Evolutionary conservation across 2,113 vertebrate genomes (phyloP).

Genomic region (Sorex araneus): DNA sequence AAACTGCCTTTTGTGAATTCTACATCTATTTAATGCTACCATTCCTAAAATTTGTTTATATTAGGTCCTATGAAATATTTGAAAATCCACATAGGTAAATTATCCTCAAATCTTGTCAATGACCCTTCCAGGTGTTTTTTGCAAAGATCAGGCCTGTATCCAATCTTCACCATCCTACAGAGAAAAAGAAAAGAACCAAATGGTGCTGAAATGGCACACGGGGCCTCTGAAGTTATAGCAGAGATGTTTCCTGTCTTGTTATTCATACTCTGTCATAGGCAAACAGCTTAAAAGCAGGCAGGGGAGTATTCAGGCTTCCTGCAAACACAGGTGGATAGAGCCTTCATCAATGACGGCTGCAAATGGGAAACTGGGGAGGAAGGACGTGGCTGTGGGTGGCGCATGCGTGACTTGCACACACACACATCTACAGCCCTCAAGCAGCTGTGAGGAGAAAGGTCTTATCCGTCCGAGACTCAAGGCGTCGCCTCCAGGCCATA

Average conservation of each 20-base stretch:
- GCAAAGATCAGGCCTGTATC: constrained; percentile 45
- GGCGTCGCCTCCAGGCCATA: rapidly evolving
- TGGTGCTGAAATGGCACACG: constrained; percentile 22
- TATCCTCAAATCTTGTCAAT: constrained; percentile 66
- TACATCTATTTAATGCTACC: constrained; percentile 31
- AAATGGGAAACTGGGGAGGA: constrained; percentile 32
- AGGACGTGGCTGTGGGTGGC: rapidly evolving
- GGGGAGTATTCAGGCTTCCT: constrained; percentile 72
- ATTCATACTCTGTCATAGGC: constrained; percentile 65
- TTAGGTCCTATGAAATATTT: constrained; percentile 53
- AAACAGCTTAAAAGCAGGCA: constrained; percentile 80
- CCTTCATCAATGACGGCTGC: constrained; percentile 20
- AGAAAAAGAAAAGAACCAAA: constrained; percentile 48
- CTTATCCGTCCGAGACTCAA: not conserved
- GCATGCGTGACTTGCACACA: not conserved
- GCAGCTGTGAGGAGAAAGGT: not conserved
- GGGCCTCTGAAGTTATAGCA: constrained; percentile 58
- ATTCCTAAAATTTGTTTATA: constrained; percentile 56
- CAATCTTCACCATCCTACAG: constrained; percentile 44
- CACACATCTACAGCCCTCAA: not conserved
- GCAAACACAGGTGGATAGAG: constrained; percentile 62
- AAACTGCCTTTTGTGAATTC: constrained; percentile 18
- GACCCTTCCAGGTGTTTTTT: constrained; percentile 2
- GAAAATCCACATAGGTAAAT: constrained; percentile 42
- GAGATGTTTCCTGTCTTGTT: constrained; percentile 75